Base-by-base conservation (phyloP, 2,113 vertebrate species). In the Leptocoma aspasia region DNA sequence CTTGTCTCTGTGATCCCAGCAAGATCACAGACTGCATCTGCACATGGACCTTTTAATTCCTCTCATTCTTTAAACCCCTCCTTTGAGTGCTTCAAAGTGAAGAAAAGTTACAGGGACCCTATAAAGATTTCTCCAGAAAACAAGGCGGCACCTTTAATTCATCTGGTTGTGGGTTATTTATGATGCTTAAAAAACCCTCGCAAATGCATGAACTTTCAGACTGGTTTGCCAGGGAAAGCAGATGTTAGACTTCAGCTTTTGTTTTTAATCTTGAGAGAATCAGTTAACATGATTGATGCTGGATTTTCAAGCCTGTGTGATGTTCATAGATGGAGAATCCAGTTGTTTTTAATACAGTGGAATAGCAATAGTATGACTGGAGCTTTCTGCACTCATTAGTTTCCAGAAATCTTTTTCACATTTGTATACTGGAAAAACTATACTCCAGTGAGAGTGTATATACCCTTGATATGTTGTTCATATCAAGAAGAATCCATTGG, bases 221-320 rank as follows among this genome's bases (percentile, higher is more conserved):
- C 33, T 78, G 47, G 41, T 63, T 95, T 96, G 81, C 95, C 73
- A 92, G 89, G 44, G 35, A 82, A 76, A 83, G 71, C 90, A 96
- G 73, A 84, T 86, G 66, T 94, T 94, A 63, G 56, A 71, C 64
- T 69, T 95, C 66, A 77, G 45, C 45, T 78, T 82, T 91, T 81
- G 60, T 81, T 89, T 94, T 89, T 81, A 68, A 71, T 78, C 70
- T 89, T 72, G 47, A 57, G 61, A 69, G 50, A 84, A 65, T 86
- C 54, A 15, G 87, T 73, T 89, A 69, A 50, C 9, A 1, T 91
- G 83, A 63, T 35, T 85, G 65, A 87, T 89, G 88, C 61, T 76
- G 59, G 57, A 30, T 92, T 96, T 93, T 84, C 50, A 95, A 92
- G 82, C 35, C 37, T 73, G 31, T 78, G 22, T 30, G 45, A 33